phyloP scores from a whole-genome alignment of 2,797 vertebrate genomes.

The Arvicola amphibius region DNA sequence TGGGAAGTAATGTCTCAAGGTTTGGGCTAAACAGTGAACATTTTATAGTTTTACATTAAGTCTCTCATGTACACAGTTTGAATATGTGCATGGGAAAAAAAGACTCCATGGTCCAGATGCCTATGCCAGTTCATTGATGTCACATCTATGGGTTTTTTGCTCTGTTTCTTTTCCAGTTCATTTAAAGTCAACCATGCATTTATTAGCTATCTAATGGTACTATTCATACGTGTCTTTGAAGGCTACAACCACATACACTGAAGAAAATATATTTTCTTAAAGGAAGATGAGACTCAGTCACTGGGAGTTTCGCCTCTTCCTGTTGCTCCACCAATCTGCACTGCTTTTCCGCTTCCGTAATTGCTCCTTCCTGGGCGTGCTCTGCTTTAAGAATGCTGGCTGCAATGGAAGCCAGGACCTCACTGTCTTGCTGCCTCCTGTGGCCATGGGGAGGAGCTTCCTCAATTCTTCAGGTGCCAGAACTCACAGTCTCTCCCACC shows the following conservation, averaged over 20 bases:
- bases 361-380: neutral
- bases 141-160: neutral
- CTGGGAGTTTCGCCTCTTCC: neutral
- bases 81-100: neutral
- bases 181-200: neutral
- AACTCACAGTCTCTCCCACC: neutral
- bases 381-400: neutral
- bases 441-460: too few relatives aligned
- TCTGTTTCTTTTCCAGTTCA: neutral
- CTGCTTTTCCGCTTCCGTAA: neutral
- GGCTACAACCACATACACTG: neutral
- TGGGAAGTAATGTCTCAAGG: neutral
- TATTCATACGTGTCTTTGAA: neutral
- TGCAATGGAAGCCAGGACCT: neutral
- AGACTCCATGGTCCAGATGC: neutral
- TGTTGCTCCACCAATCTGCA: accelerated
- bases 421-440: neutral
- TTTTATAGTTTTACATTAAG: neutral
- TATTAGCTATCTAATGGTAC: neutral
- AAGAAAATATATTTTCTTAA: neutral
- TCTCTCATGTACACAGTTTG: neutral
- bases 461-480: neutral
- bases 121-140: too few relatives aligned
- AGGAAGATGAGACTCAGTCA: neutral
- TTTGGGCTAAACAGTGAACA: too few relatives aligned